Percentiles rank a stretch among this genome's conserved stretches.
These are phyloP conservation scores for Hyaena hyaena DNA, from an alignment of 2,113 vertebrate species.

Conservation along the genomic window DNA sequence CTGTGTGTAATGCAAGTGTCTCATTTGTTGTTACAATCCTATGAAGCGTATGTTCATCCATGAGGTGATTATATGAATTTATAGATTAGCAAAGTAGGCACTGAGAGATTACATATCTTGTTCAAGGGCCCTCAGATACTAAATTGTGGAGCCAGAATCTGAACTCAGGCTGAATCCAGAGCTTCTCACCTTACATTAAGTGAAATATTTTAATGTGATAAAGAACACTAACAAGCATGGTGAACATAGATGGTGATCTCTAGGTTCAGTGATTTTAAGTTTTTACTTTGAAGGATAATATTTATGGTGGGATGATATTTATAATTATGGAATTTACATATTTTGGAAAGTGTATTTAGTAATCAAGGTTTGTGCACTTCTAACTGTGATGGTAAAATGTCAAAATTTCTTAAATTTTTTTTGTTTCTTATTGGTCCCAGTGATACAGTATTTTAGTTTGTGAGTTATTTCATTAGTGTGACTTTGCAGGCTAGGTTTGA, in stretches of 20 bases:
- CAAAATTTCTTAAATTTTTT: constrained; percentile 29
- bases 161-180: constrained; percentile 16
- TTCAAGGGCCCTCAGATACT: neutral
- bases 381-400: constrained; percentile 24
- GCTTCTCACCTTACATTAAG: neutral
- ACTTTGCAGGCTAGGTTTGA: constrained; percentile 7
- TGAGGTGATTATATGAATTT: constrained; percentile 1
- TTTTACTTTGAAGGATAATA: constrained; percentile 44
- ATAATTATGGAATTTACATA: neutral
- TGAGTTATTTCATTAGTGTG: neutral
- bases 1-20: neutral
- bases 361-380: neutral
- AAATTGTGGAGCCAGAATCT: neutral
- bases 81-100: constrained; percentile 17
- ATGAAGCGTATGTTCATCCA: neutral
- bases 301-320: constrained; percentile 29
- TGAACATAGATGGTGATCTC: constrained; percentile 24
- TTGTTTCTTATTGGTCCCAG: neutral
- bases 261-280: neutral
- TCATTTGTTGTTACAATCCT: constrained; percentile 13
- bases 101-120: neutral
- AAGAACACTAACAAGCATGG: neutral
- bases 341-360: constrained; percentile 30
- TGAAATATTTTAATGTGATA: constrained; percentile 25
- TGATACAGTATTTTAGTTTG: neutral